Base-by-base conservation (phyloP, 1,140 invertebrate genomes). In the Leptinotarsa texana region DNA sequence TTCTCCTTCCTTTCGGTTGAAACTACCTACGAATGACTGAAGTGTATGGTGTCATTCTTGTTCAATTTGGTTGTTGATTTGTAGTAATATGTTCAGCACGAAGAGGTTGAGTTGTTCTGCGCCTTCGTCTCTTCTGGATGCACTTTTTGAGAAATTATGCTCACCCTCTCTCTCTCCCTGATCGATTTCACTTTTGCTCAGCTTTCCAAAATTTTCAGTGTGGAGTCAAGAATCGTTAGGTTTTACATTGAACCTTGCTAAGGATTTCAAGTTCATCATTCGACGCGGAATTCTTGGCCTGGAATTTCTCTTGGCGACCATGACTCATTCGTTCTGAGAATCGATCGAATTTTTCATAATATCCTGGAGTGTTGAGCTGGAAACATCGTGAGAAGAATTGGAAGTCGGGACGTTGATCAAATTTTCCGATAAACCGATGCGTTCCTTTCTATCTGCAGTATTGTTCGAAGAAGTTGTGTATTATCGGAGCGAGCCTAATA, bases 51-150 rank as follows among this genome's bases (percentile, higher is more conserved):
- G 33, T 42, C 33, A 42, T 42, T 42, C 8, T 11, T 42, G 33
- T 42, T 42, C 33, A 42, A 11, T 42, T 42, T 42, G 33, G 8
- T 42, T 42, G 33, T 42, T 11, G 67, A 47, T 51, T 77, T 77
- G 68, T 77, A 62, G 68, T 77, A 77, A 51, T 77, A 72, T 21
- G 68, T 72, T 21, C 63, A 17, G 18, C 11, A 65, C 63, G 70
- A 17, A 13, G 68, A 61, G 0, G 18, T 62, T 8, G 49, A 47
- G 17, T 0, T 61, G 22, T 61, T 72, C n/a, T 18, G 15, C 15
- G 15, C n/a, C 15, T 69, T 0, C 49, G 11, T 1, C 3, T 24
- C 8, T 11, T 18, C 11, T 24, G 24, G 3, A 6, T 2, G 21
- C 5, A 24, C 15, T 51, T 24, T 71, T 13, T 1, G 21, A 13